These are phyloP conservation scores for Diplodus puntazzo DNA, from an alignment of 2,797 vertebrate genomes.

Conservation along the genomic window DNA sequence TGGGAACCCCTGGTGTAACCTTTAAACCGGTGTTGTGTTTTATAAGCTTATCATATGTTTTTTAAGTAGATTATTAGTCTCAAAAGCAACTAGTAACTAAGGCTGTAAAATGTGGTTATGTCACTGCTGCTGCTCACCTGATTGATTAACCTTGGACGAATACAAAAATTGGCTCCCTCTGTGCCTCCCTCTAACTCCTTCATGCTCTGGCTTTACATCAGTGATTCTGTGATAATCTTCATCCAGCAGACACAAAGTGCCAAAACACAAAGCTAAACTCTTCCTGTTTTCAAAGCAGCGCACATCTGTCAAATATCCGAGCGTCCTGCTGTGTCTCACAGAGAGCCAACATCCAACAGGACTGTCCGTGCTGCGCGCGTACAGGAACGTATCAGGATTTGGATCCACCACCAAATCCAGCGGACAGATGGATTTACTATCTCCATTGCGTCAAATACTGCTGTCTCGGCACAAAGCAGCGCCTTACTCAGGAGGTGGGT, in stretches of 20 bases:
- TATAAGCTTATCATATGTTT: neutral
- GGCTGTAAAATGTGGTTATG: neutral
- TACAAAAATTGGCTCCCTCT: slow-evolving; percentile 12
- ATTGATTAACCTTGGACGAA: slow-evolving; percentile 35
- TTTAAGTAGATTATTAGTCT: neutral
- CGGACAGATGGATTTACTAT: slow-evolving; percentile 76
- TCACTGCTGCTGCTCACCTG: slow-evolving; percentile 21
- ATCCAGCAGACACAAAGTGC: slow-evolving; percentile 41
- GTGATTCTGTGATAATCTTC: slow-evolving; percentile 28
- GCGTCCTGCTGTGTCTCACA: slow-evolving; percentile 28
- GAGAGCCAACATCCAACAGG: slow-evolving; percentile 18
- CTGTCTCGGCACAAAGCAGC: slow-evolving; percentile 66
- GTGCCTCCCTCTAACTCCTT: neutral
- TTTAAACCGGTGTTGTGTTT: neutral
- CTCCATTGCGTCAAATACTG: slow-evolving; percentile 49
- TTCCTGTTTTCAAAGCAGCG: slow-evolving; percentile 23
- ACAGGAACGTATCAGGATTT: slow-evolving; percentile 43
- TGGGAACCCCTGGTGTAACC: neutral
- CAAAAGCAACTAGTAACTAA: neutral
- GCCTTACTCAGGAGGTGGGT: slow-evolving; percentile 61
- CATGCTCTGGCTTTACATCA: slow-evolving; percentile 36
- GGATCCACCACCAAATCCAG: slow-evolving; percentile 47
- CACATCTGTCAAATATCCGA: slow-evolving; percentile 13
- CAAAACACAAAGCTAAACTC: slow-evolving; percentile 28
- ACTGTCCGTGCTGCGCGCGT: slow-evolving; percentile 14